These are phyloP conservation scores for Ibycter americanus DNA, from an alignment of 2,797 vertebrate genomes.

Conservation along the genomic window DNA sequence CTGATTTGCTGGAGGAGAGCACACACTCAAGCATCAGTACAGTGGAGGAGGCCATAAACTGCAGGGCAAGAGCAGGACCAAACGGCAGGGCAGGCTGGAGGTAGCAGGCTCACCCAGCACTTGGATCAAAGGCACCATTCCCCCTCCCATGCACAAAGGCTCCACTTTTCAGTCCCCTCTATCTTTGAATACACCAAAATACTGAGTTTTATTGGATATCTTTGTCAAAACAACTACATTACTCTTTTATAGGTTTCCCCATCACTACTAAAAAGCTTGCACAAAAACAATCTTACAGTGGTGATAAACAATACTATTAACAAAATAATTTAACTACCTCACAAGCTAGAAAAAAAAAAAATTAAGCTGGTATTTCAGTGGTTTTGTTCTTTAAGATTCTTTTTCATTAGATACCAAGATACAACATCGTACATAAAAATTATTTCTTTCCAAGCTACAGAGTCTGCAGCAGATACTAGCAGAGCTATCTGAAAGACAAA, in stretches of 20 bases:
- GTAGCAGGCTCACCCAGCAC: neutral
- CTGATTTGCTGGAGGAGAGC: neutral
- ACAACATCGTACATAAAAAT: neutral
- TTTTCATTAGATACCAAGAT: neutral
- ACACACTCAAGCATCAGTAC: fast-evolving
- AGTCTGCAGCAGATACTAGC: neutral
- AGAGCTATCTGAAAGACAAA: slow-evolving; percentile 3
- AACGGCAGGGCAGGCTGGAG: neutral
- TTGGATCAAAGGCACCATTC: neutral
- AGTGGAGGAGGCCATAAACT: fast-evolving
- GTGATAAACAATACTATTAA: neutral
- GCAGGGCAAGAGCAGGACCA: neutral
- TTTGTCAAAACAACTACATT: neutral
- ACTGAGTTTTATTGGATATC: neutral
- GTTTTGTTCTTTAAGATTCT: neutral
- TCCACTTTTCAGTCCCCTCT: neutral
- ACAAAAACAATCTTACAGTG: neutral
- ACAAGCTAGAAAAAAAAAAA: neutral
- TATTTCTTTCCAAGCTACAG: neutral
- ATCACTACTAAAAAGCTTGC: neutral
- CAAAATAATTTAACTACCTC: neutral
- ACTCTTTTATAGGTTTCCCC: neutral
- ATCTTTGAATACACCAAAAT: neutral
- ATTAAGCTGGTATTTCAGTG: neutral
- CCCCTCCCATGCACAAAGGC: neutral